Evolutionary conservation across 2,113 vertebrate species (phyloP), one percentile per base, ranked within the genome.

Genomic region (Panthera leo): DNA sequence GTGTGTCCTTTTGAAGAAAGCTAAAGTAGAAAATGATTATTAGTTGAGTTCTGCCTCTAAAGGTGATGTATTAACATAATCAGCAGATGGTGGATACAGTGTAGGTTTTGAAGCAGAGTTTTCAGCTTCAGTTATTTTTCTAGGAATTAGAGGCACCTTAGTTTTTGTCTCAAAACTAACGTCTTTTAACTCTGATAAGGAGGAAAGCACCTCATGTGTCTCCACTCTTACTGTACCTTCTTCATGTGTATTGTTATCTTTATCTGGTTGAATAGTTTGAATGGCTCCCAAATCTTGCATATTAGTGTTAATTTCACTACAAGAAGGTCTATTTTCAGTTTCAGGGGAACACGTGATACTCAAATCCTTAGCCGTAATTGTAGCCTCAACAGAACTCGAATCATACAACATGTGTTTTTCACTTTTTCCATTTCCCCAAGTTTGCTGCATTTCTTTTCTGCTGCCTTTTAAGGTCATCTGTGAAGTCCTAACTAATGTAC

Each of bases 41-140:
- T 97, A 83, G 91, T 63, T 89, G 83, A 95, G 63, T 93, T 97
- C 96, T 84, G 88, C 68, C 48, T 94, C 80, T 29, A 63, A 92
- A 93, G 87, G 85, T 68, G 97, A 95, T 61, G 42, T 31, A 61
- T 82, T 89, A 94, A 70, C 89, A 78, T 91, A 88, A 34, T 91
- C 96, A 15, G 68, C 84, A 95, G 92, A 93, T 70, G 84, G 63
- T 63, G 39, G 75, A 51, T 94, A 85, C 21, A 55, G 34, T 16
- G 42, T 21, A 65, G 89, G 48, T 87, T 91, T 93, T n/a, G 65
- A 42, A 96, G 58, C 58, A 68, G 82, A 84, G 63, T 79, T 97
- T 98, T 96, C 97, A 96, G 92, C 67, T 94, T 97, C 86, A 36
- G 97, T 97, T 97, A 11, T 97, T 86, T 48, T 96, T 45, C 58